Conservation (phyloP, 2,113 vertebrate genomes). For the Pseudorhombus dupliciocellatus region DNA sequence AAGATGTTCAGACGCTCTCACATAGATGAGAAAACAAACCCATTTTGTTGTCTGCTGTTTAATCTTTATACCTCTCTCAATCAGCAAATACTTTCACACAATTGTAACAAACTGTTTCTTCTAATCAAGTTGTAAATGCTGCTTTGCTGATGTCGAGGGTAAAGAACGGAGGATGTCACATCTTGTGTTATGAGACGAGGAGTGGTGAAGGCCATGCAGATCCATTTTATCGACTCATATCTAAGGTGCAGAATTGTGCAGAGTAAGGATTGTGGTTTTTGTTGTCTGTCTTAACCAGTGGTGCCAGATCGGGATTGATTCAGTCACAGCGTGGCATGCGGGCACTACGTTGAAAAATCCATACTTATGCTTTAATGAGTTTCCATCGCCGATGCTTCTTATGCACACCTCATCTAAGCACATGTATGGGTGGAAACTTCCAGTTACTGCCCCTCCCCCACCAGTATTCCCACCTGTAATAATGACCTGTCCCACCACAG, state of each 20-base stretch:
- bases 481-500: too few species aligned
- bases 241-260: neutral
- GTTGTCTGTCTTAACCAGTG: neutral
- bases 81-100: too few species aligned
- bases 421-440: neutral
- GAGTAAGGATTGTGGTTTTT: neutral
- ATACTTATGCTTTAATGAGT: neutral
- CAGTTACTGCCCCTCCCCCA: neutral
- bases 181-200: too few species aligned
- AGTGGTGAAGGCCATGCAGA: too few species aligned
- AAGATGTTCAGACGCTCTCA: neutral
- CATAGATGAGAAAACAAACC: too few species aligned
- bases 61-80: too few species aligned
- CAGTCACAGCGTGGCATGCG: neutral
- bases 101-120: too few species aligned
- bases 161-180: neutral
- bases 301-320: neutral
- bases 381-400: neutral
- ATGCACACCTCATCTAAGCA: too few species aligned
- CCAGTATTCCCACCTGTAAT: too few species aligned
- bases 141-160: too few species aligned
- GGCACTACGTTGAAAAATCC: neutral
- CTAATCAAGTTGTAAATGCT: too few species aligned
- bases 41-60: too few species aligned
- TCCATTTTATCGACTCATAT: neutral